Evolutionary conservation across 2,888 invertebrate genomes (phyloP), one percentile per base, ranked within the genome.

Genomic region (Catocala nupta): DNA sequence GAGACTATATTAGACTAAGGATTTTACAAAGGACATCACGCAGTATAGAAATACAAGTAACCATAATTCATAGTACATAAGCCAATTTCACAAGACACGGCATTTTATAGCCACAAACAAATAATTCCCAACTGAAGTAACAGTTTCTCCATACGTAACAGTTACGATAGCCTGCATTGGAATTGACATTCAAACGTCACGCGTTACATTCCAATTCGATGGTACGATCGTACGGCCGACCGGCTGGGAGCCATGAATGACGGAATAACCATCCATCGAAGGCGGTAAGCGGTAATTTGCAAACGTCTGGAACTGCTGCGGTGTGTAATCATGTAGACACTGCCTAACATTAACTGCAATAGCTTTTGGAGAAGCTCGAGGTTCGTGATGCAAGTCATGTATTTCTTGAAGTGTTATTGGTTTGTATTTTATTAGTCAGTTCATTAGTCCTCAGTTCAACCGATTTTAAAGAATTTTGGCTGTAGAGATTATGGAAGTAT

Each of bases 271-370:
- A 63, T 72, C 71, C 65, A 65, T 73, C 54, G 39, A 63, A 63
- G 63, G 60, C 68, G 60, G 69, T 63, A 76, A 68, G 82, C 73
- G 69, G 80, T 73, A 84, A 85, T 85, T 85, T 84, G 77, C 79
- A 73, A 78, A 81, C 75, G 77, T 81, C 76, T 71, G 50, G 45
- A 59, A 45, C 58, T 71, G 65, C 75, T 75, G 70, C 58, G 59
- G 59, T 71, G 71, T 81, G 77, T 82, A 85, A 86, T 85, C 81
- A 81, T 69, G 72, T 67, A 71, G 53, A 68, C 63, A 63, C 54
- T 61, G 65, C 49, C 69, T 75, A 59, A 67, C 63, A 78, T 78
- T 74, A 72, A 68, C 52, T 67, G 57, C 55, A 74, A 82, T 83
- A 65, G 73, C 70, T 70, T 70, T 78, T 77, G 76, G 81, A 77